Evolutionary conservation across 2,888 invertebrate genomes (phyloP).

Genomic region (Mellilla xanthometata): DNA sequence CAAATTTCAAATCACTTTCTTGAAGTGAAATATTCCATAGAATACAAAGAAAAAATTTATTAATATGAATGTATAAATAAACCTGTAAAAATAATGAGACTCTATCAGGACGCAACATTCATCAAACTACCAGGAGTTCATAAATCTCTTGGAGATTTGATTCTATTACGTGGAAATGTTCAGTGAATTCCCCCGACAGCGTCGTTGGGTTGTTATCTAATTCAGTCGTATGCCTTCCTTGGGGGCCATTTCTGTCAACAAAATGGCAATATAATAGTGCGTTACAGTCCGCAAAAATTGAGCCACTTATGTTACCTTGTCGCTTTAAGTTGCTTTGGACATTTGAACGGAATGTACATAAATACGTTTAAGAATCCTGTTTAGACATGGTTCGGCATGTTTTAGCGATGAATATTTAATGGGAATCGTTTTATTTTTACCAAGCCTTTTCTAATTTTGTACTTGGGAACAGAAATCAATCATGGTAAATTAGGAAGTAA

Average conservation of each 20-base stretch:
- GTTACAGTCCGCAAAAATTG: conserved; percentile 18
- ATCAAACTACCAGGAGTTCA: conserved; percentile 23
- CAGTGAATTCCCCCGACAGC: conserved; percentile 36
- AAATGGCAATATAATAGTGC: conserved; percentile 34
- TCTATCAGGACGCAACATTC: conserved; percentile 14
- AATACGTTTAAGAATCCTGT: too few species aligned
- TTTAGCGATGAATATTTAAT: too few species aligned
- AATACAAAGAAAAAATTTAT: too few species aligned
- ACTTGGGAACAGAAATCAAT: too few species aligned
- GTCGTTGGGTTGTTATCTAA: conserved; percentile 46
- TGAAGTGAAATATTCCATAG: too few species aligned
- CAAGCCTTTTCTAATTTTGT: too few species aligned
- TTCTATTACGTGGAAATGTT: conserved; percentile 37
- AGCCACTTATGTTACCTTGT: not conserved
- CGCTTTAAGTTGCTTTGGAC: not conserved
- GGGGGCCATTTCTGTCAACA: conserved; percentile 36
- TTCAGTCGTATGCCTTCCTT: conserved; percentile 33
- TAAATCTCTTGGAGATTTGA: conserved; percentile 29
- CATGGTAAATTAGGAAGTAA: too few species aligned
- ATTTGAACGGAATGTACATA: not conserved
- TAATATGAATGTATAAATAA: too few species aligned
- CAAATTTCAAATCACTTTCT: too few species aligned
- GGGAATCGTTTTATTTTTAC: too few species aligned
- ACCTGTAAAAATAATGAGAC: conserved; percentile 14
- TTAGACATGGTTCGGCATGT: too few species aligned